Evolutionary conservation across 2,888 invertebrate species (phyloP).

Genomic region (Lathronympha strigana): DNA sequence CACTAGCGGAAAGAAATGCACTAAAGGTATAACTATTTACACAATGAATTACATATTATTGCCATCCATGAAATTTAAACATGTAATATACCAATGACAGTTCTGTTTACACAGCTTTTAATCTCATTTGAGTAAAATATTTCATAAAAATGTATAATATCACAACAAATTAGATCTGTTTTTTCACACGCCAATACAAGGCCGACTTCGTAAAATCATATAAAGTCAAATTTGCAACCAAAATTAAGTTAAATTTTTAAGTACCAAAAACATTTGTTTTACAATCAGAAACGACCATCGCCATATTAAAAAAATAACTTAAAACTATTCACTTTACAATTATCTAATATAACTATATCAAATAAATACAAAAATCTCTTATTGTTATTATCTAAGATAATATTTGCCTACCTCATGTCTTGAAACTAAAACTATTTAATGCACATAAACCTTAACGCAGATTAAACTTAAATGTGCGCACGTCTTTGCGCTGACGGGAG

Average conservation of each 20-base stretch:
- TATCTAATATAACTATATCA: slow-evolving; percentile 83
- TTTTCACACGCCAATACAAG: slow-evolving; percentile 48
- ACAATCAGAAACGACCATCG: slow-evolving; percentile 76
- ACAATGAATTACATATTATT: slow-evolving; percentile 62
- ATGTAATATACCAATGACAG: slow-evolving; percentile 63
- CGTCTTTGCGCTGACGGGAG: slow-evolving; percentile 60
- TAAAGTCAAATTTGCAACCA: slow-evolving; percentile 59
- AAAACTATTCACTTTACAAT: slow-evolving; percentile 81
- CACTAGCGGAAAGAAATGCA: slow-evolving; percentile 74
- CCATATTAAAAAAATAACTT: slow-evolving; percentile 79
- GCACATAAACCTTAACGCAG: slow-evolving; percentile 73
- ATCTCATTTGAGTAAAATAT: slow-evolving; percentile 79
- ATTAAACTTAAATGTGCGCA: slow-evolving; percentile 59
- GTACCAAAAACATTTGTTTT: slow-evolving; percentile 74
- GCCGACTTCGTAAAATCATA: slow-evolving; percentile 33
- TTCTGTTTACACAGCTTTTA: slow-evolving; percentile 65
- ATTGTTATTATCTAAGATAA: slow-evolving; percentile 79
- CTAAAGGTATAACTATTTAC: slow-evolving; percentile 74
- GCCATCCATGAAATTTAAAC: slow-evolving; percentile 61
- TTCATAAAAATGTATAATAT: slow-evolving; percentile 65
- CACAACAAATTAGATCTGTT: slow-evolving; percentile 79
- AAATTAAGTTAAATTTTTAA: slow-evolving; percentile 75
- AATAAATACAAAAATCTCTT: slow-evolving; percentile 84
- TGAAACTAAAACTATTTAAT: slow-evolving; percentile 80
- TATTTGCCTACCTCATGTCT: slow-evolving; percentile 82